These are phyloP conservation scores for Premnoplex brunnescens DNA, from an alignment of 2,797 vertebrate genomes.

Conservation along the genomic window DNA sequence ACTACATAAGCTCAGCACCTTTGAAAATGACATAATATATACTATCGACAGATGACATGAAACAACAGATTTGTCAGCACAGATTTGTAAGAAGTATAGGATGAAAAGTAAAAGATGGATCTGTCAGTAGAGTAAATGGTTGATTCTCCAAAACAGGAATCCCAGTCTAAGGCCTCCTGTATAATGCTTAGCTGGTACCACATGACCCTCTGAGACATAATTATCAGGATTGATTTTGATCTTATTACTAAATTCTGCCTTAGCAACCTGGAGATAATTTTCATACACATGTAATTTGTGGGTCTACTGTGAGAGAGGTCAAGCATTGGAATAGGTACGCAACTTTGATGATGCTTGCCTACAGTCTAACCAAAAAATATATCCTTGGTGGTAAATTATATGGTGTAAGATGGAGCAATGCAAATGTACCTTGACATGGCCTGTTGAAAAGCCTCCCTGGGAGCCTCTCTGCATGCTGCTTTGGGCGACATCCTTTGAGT, in stretches of 20 bases:
- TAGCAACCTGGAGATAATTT: not conserved
- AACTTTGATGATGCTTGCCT: not conserved
- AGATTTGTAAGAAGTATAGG: not conserved
- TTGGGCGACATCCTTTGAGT: not conserved
- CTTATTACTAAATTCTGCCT: not conserved
- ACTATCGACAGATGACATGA: conserved; percentile 6
- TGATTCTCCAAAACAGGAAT: not conserved
- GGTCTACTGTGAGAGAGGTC: not conserved
- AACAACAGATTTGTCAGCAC: conserved; percentile 10
- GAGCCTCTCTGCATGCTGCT: not conserved
- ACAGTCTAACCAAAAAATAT: not conserved
- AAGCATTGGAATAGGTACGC: not conserved
- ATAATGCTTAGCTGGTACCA: not conserved
- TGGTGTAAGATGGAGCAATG: not conserved
- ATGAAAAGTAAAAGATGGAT: not conserved
- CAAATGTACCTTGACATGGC: not conserved
- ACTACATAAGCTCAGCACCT: conserved; percentile 50
- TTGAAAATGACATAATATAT: conserved; percentile 39
- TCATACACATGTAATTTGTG: not conserved
- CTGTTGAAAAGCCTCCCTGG: not conserved
- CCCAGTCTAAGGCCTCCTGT: not conserved
- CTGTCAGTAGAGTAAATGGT: not conserved
- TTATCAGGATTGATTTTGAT: not conserved
- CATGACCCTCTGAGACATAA: not conserved
- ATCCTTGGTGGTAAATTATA: not conserved